Percentiles rank a stretch among this genome's conserved stretches.
Conservation (phyloP, 2,113 vertebrate species). For the Rhinolophus sinicus region DNA sequence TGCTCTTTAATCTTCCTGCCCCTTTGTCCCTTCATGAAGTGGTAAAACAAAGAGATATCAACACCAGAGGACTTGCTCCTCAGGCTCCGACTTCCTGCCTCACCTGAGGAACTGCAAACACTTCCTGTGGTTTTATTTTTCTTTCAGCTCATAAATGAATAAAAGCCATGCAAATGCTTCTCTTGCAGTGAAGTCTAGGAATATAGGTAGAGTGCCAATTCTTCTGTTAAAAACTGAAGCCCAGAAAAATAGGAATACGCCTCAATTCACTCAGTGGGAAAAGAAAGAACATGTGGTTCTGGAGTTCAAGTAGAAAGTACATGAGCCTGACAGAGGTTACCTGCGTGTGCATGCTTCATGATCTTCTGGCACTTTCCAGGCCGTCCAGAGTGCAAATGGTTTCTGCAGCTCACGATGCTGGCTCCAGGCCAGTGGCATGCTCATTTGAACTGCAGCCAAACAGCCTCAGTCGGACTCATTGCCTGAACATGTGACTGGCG, state of each 20-base stretch:
- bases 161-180: not conserved
- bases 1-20: constrained; percentile 7
- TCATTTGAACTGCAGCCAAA: constrained; percentile 5
- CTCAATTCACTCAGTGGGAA: not conserved
- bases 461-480: not conserved
- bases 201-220: not conserved
- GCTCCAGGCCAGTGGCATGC: not conserved
- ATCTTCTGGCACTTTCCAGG: not conserved
- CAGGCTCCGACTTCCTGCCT: not conserved
- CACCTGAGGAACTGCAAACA: not conserved
- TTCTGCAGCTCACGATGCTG: not conserved
- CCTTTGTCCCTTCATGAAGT: not conserved
- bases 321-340: not conserved
- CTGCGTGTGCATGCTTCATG: not conserved
- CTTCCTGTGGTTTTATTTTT: not conserved
- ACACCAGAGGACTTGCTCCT: not conserved
- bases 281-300: not conserved
- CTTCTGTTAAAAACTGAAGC: not conserved
- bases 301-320: not conserved
- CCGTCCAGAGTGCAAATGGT: not conserved
- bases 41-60: not conserved
- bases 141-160: constrained; percentile 34
- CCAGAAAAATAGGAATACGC: not conserved
- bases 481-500: not conserved
- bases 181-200: not conserved